Percentiles rank a stretch among this genome's conserved stretches.
Conservation (phyloP, 2,113 vertebrate species). For the Rissa tridactyla region DNA sequence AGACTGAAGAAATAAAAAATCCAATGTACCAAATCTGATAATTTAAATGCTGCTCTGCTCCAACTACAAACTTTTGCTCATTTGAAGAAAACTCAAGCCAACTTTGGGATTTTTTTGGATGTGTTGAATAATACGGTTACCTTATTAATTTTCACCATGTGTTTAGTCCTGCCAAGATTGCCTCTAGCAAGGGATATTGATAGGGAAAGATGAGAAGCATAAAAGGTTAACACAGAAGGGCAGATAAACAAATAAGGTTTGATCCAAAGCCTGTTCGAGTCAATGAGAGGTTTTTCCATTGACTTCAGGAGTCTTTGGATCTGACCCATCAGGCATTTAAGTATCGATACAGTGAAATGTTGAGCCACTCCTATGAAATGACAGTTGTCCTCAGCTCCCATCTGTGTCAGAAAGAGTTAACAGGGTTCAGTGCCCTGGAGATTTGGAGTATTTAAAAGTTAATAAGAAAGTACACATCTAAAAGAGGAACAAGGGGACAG, state of each 20-base stretch:
- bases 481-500: neutral
- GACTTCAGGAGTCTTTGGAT: slow-evolving; percentile 17
- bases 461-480: neutral
- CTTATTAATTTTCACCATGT: slow-evolving; percentile 43
- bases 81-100: neutral
- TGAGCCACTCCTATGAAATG: neutral
- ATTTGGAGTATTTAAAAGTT: slow-evolving; percentile 39
- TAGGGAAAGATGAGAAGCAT: slow-evolving; percentile 43
- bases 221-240: slow-evolving; percentile 46
- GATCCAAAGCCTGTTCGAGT: slow-evolving; percentile 37
- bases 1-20: neutral
- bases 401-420: slow-evolving; percentile 2
- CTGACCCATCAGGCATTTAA: neutral
- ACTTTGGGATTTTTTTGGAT: neutral
- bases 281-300: slow-evolving; percentile 40
- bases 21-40: neutral
- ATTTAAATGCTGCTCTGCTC: neutral
- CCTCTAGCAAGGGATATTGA: slow-evolving; percentile 47
- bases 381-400: neutral
- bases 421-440: neutral
- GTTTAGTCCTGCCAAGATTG: slow-evolving; percentile 14
- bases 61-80: neutral
- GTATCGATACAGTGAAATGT: neutral
- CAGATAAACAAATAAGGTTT: slow-evolving; percentile 53
- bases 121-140: neutral